Conservation (phyloP, 2,888 invertebrate species). For the Rhimphoctona megacephalus region DNA sequence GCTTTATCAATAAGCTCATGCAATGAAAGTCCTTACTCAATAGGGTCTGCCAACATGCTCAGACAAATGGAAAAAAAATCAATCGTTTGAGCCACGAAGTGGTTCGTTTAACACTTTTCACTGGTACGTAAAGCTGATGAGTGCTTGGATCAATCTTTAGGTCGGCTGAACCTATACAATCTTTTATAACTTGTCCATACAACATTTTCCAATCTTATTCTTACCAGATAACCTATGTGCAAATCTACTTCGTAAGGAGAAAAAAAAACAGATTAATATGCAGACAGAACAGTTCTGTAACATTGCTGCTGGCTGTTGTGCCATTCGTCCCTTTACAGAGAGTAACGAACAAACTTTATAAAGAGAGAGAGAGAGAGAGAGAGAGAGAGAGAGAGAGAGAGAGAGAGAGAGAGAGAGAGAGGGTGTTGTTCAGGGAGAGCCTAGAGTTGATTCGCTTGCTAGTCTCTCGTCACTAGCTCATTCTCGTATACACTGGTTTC, state of each 20-base stretch:
- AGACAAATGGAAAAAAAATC: not conserved
- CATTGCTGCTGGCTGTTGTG: slow-evolving; percentile 51
- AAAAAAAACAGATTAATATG: not conserved
- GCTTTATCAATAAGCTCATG: not conserved
- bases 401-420: not conserved
- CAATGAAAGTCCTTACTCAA: not conserved
- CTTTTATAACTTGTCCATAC: not conserved
- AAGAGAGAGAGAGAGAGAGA: slow-evolving; percentile 7
- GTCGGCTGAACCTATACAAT: not conserved
- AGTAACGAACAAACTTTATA: slow-evolving; percentile 52
- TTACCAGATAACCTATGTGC: not conserved
- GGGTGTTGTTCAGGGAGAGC: slow-evolving; percentile 23
- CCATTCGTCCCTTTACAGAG: slow-evolving; percentile 30
- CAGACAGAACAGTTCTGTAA: slow-evolving; percentile 17
- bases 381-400: no score
- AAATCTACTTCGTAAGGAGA: not conserved
- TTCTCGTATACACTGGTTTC: slow-evolving; percentile 33
- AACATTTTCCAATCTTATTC: not conserved
- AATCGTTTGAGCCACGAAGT: not conserved
- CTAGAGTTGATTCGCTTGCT: slow-evolving; percentile 57
- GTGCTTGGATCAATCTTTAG: not conserved
- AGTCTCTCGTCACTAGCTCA: slow-evolving; percentile 57
- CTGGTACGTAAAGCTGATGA: not conserved
- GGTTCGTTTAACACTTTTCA: not conserved
- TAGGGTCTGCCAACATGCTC: not conserved